phyloP scores from a whole-genome alignment of 2,888 invertebrate genomes.

The Cyclophora punctaria region DNA sequence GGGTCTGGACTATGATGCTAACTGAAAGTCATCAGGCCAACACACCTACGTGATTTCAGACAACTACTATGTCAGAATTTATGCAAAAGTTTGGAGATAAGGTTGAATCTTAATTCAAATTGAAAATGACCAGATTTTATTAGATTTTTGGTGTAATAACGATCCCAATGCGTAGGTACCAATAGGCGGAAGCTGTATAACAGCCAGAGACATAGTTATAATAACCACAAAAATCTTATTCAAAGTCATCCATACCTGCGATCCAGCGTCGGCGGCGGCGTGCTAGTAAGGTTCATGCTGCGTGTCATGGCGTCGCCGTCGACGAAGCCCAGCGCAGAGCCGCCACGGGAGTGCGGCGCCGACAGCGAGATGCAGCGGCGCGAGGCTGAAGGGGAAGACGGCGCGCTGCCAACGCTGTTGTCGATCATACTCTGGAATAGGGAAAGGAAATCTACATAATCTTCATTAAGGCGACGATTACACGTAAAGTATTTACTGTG shows the following conservation, averaged over 20 bases:
- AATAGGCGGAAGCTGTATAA: too few species aligned
- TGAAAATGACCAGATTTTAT: background rate
- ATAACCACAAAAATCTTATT: background rate
- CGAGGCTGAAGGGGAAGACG: constrained; percentile 62
- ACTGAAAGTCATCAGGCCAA: too few species aligned
- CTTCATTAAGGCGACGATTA: too few species aligned
- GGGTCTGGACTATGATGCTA: too few species aligned
- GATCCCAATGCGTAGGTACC: background rate
- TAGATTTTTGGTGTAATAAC: background rate
- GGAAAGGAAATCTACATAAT: too few species aligned
- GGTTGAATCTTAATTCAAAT: too few species aligned
- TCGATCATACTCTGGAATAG: constrained; percentile 50
- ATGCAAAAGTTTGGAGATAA: too few species aligned
- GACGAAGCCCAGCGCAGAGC: constrained; percentile 59
- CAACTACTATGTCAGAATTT: too few species aligned
- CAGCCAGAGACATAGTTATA: too few species aligned
- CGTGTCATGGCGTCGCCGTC: constrained; percentile 68
- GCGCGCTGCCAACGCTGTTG: constrained; percentile 78
- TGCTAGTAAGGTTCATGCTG: constrained; percentile 66
- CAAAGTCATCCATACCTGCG: constrained; percentile 55
- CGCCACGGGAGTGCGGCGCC: constrained; percentile 58
- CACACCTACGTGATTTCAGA: too few species aligned
- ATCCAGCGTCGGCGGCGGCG: constrained; percentile 64
- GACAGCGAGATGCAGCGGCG: constrained; percentile 50
- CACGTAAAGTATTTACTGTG: too few species aligned